Percentiles rank a stretch among this genome's conserved stretches.
These are phyloP conservation scores for Xiphorhynchus erythropygius DNA, from an alignment of 2,797 vertebrate species.

Conservation along the genomic window DNA sequence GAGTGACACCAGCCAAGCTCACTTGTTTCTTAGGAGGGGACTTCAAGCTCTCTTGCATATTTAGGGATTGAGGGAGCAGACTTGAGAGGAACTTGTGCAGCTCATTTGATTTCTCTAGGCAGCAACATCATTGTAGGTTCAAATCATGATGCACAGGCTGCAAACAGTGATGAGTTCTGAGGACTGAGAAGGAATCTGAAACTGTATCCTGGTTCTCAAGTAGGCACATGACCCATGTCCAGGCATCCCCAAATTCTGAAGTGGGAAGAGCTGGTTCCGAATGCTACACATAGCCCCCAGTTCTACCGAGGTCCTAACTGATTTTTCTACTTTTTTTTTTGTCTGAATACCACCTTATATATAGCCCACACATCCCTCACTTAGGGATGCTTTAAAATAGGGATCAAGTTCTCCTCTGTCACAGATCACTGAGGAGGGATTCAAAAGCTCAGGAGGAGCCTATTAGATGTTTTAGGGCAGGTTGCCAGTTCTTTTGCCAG, in stretches of 20 bases:
- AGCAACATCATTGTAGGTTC: background rate
- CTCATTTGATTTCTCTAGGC: background rate
- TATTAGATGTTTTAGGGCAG: conserved; percentile 44
- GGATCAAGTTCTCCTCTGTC: conserved; percentile 2
- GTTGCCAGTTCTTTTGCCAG: conserved; percentile 59
- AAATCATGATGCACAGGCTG: background rate
- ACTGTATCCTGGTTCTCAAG: background rate
- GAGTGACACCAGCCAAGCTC: background rate
- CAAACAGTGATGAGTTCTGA: background rate
- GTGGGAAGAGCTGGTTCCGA: background rate
- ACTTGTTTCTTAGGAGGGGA: background rate
- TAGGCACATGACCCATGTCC: background rate
- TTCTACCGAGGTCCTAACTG: background rate
- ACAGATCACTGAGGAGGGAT: conserved; percentile 1
- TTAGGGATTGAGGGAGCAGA: background rate
- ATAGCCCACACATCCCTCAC: background rate
- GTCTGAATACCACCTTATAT: background rate
- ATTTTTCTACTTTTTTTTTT: background rate
- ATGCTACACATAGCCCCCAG: background rate
- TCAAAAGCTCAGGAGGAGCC: conserved; percentile 47
- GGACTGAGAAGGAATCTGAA: background rate
- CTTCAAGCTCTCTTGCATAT: background rate
- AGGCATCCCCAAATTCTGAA: background rate
- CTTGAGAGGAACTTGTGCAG: background rate
- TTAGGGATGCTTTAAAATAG: background rate